phyloP scores from a whole-genome alignment of 2,888 invertebrate species.

The Cancer borealis region DNA sequence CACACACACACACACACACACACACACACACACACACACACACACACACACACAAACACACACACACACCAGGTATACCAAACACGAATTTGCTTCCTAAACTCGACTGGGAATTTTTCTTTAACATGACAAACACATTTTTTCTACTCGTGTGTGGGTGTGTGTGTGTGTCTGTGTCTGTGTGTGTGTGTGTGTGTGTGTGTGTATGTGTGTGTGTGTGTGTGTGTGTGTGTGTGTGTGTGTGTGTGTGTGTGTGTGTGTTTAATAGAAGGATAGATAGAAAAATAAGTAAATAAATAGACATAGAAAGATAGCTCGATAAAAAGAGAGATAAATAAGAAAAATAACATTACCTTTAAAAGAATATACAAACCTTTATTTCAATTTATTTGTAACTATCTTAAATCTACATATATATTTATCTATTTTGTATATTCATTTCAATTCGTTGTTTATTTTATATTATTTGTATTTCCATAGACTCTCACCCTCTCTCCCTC shows the following conservation, averaged over 20 bases:
- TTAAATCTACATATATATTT: conserved; percentile 42
- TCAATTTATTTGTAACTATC: conserved; percentile 4
- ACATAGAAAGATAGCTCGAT: conserved; percentile 28
- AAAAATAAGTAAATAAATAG: conserved; percentile 3
- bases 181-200: not conserved
- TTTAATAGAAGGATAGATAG: not conserved
- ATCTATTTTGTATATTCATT: conserved; percentile 10
- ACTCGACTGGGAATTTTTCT: too few species aligned
- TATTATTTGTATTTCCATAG: not conserved
- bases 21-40: conserved; percentile 47
- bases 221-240: not conserved
- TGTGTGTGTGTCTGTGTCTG: too few species aligned
- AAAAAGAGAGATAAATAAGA: too few species aligned
- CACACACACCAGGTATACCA: not conserved
- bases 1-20: not conserved
- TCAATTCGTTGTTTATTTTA: not conserved
- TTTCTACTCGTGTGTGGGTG: not conserved
- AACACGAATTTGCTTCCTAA: too few species aligned
- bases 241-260: not conserved
- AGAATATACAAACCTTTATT: too few species aligned
- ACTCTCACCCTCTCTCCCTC: too few species aligned
- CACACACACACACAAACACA: conserved; percentile 55
- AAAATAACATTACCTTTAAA: too few species aligned
- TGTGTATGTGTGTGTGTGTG: too few species aligned
- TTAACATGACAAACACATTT: not conserved